A percentile compares a stretch with the other conserved stretches of the same genome.
Conservation (phyloP, 2,797 vertebrate genomes). For the Knipowitschia caucasica region DNA sequence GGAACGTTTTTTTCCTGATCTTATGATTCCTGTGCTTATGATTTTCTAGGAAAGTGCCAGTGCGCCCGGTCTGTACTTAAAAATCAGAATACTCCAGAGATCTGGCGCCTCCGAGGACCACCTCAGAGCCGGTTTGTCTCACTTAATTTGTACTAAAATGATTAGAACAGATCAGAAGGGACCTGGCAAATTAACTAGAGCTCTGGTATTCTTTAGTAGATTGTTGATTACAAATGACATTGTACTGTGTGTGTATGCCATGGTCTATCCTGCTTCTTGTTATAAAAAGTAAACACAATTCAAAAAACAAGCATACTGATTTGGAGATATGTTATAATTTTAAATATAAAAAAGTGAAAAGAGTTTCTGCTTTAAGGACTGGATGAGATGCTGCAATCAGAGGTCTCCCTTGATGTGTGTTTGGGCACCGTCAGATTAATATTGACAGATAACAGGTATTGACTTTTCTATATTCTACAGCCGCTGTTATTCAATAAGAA, state of each 20-base stretch:
- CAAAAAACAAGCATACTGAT: no score
- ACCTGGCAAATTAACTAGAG: not conserved
- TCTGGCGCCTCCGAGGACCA: conserved; percentile 72
- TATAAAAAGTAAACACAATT: no score
- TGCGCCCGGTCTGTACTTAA: conserved; percentile 82
- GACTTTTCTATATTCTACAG: not conserved
- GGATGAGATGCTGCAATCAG: conserved; percentile 73
- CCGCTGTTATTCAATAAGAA: not conserved
- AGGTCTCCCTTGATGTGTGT: conserved; percentile 81
- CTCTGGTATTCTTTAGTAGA: not conserved
- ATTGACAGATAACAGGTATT: conserved; percentile 83
- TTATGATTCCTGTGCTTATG: conserved; percentile 11
- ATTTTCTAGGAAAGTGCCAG: conserved; percentile 78
- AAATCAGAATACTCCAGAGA: conserved; percentile 85
- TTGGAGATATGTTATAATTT: no score
- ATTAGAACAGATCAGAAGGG: not conserved
- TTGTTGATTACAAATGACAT: not conserved
- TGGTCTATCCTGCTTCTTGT: no score
- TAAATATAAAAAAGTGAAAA: no score
- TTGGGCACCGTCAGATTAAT: conserved; percentile 81
- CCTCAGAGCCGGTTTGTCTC: conserved; percentile 78
- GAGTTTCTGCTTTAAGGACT: conserved; percentile 68
- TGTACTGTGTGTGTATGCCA: no score
- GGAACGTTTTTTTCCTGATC: not conserved
- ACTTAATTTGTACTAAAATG: conserved; percentile 17